phyloP scores from a whole-genome alignment of 2,888 invertebrate genomes.

The Trachelus tabidus region DNA sequence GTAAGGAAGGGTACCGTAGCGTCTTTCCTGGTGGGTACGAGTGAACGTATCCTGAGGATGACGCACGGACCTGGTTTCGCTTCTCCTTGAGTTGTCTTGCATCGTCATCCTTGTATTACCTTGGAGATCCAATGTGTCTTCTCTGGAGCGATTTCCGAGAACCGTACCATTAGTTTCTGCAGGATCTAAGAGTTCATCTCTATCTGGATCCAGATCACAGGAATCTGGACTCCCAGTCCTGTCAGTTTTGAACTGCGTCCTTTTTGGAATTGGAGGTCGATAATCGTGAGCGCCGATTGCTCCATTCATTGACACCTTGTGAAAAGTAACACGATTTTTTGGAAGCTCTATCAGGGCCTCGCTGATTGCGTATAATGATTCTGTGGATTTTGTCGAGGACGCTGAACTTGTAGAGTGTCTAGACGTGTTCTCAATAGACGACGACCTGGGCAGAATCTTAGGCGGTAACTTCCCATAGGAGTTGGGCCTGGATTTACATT shows the following conservation, averaged over 20 bases:
- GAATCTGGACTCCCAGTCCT: background rate
- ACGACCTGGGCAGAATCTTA: slow-evolving; percentile 49
- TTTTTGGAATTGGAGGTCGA: background rate
- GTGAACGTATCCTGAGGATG: background rate
- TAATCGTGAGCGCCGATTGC: background rate
- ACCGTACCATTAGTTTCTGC: background rate
- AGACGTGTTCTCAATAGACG: slow-evolving; percentile 51
- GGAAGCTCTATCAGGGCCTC: slow-evolving; percentile 40
- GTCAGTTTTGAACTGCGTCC: background rate
- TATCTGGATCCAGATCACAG: background rate
- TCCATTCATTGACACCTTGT: slow-evolving; percentile 3
- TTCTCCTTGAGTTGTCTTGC: background rate
- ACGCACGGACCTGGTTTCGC: background rate
- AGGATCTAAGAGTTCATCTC: background rate
- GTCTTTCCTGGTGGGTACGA: slow-evolving; percentile 23
- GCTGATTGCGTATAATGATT: slow-evolving; percentile 54
- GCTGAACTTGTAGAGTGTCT: slow-evolving; percentile 57
- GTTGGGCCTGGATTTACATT: slow-evolving; percentile 32
- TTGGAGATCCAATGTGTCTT: background rate
- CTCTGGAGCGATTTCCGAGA: background rate
- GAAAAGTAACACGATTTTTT: slow-evolving; percentile 20
- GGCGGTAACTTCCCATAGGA: slow-evolving; percentile 52
- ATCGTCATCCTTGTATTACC: background rate
- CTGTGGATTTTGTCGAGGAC: slow-evolving; percentile 54
- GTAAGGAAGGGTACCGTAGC: slow-evolving; percentile 53